Evolutionary conservation across 2,797 vertebrate species (phyloP), one percentile per base, ranked within the genome.

Genomic region (Thripadectes ignobilis): DNA sequence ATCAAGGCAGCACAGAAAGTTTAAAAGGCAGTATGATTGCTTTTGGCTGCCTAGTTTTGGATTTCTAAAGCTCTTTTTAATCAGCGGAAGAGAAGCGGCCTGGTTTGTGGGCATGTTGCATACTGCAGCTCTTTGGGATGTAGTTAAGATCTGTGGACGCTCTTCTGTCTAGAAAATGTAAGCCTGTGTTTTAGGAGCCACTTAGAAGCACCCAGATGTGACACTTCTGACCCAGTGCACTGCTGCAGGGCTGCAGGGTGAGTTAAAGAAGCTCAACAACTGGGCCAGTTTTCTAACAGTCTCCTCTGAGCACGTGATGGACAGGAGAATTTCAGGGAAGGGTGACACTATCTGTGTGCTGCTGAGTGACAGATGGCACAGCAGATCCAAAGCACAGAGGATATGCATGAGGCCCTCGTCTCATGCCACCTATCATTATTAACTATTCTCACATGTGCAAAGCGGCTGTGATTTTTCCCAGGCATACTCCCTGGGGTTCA

Each of bases 1-100:
- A 96, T 76, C 49, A 93, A 95, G 88, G 94, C 91, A 95, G 90
- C 2, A 1, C 61, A 68, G 92, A 94, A 96, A 92, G 89, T 96
- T 97, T 93, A 94, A 95, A 95, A 93, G 85, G 85, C 78, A 81
- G 71, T 77, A 30, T 89, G 90, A 95, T 93, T 95, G 86, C 81
- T 93, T 93, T 93, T 95, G 93, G 87, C 88, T 95, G 78, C 89
- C 89, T 93, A 82, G 73, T 87, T 94, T 93, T 52, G 85, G 90
- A 91, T 96, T 94, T 94, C 93, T 95, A 88, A 95, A 92, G 86
- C 69, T 88, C 85, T 91, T 89, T 96, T 82, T 88, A 93, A 92
- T 76, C 85, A 93, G 83, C 84, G 80, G 79, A 94, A 91, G 39
- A 93, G 46, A 89, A 94, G 58, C 4, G 2, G 34, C 77, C 79